Conservation (phyloP, 2,797 vertebrate species). For the Balearica regulorum region DNA sequence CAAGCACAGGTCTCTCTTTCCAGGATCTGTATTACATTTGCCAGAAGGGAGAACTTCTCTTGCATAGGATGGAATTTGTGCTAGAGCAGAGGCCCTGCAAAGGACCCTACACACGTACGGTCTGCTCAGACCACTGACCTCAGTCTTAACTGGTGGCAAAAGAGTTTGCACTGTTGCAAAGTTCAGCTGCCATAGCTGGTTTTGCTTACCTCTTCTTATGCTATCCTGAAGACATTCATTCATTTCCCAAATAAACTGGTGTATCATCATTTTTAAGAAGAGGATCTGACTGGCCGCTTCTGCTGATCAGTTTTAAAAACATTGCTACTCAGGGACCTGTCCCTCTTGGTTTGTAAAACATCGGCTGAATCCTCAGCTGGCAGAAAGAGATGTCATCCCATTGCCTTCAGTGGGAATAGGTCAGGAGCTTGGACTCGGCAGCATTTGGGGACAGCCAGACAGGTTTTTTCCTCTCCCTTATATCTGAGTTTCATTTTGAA, state of each 20-base stretch:
- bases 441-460: neutral
- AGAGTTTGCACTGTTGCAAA: neutral
- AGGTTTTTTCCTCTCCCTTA: neutral
- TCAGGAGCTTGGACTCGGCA: neutral
- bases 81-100: neutral
- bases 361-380: neutral
- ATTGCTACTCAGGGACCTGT: neutral
- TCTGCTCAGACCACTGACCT: neutral
- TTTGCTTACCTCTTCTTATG: neutral
- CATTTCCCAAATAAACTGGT: neutral
- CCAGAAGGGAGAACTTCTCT: neutral
- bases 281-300: neutral
- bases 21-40: neutral
- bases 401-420: neutral
- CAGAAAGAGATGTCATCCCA: neutral
- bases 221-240: neutral
- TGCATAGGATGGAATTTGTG: neutral
- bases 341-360: neutral
- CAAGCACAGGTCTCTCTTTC: neutral
- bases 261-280: neutral
- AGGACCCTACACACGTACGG: neutral
- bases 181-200: neutral
- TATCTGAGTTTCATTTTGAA: neutral
- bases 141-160: neutral
- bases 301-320: constrained; percentile 14